Percentiles rank a stretch among this genome's conserved stretches.
Conservation (phyloP, 2,113 vertebrate genomes). For the Gila orcuttii region DNA sequence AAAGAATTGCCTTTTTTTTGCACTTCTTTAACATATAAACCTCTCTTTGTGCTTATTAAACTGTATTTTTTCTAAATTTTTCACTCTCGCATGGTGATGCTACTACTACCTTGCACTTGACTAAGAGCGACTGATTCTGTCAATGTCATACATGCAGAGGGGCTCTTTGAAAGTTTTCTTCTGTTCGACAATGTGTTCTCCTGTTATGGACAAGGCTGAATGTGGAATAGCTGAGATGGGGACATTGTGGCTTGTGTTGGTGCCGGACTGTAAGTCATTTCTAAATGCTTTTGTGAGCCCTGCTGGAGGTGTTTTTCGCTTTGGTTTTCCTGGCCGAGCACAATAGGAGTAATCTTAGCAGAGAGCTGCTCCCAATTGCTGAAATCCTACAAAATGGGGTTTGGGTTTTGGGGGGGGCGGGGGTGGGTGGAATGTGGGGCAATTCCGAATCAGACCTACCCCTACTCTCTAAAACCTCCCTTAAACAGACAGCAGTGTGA, state of each 20-base stretch:
- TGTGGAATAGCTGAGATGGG: constrained; percentile 60
- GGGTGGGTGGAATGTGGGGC: constrained; percentile 66
- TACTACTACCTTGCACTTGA: constrained; percentile 41
- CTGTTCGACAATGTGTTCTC: constrained; percentile 59
- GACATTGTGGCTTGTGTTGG: constrained; percentile 56
- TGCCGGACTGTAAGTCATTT: constrained; percentile 66
- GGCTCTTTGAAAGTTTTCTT: constrained; percentile 49
- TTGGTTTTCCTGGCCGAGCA: constrained; percentile 67
- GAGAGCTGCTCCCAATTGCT: constrained; percentile 69
- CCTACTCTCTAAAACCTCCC: constrained; percentile 70
- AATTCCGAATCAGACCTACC: constrained; percentile 69
- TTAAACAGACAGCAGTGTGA: constrained; percentile 68
- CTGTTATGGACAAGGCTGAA: constrained; percentile 61
- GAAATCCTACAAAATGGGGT: constrained; percentile 70
- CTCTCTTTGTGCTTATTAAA: constrained; percentile 20
- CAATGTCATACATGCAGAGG: constrained; percentile 35
- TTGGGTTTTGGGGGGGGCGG: too few species aligned
- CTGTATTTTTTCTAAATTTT: constrained; percentile 34
- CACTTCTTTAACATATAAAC: constrained; percentile 20
- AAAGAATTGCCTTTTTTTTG: not conserved
- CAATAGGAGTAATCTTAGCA: constrained; percentile 75
- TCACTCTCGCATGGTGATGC: constrained; percentile 22
- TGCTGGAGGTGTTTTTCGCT: constrained; percentile 67
- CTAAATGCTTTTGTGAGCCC: constrained; percentile 67
- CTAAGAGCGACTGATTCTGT: constrained; percentile 20